phyloP scores from a whole-genome alignment of 2,888 invertebrate genomes.

The Embidobia sp. region DNA sequence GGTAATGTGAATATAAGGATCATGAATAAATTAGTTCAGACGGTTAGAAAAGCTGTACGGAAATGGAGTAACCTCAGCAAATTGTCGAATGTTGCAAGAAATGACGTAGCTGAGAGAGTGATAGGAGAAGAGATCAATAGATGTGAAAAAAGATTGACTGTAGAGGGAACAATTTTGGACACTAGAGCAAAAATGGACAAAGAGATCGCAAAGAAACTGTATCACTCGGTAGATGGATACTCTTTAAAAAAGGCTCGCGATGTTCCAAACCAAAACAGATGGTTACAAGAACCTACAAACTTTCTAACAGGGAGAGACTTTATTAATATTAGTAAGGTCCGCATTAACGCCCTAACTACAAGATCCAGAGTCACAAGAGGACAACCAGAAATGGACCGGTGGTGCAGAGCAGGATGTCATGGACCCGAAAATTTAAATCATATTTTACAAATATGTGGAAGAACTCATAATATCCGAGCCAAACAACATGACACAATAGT shows the following conservation, averaged over 20 bases:
- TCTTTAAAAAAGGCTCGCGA: neutral
- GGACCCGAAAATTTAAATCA: slow-evolving; percentile 72
- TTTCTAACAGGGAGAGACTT: slow-evolving; percentile 73
- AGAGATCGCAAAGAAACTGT: neutral
- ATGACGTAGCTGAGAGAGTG: slow-evolving; percentile 72
- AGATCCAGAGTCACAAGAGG: slow-evolving; percentile 70
- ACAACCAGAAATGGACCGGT: slow-evolving; percentile 14
- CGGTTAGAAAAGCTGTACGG: slow-evolving; percentile 70
- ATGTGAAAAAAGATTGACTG: slow-evolving; percentile 1
- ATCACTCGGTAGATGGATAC: neutral
- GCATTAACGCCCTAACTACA: slow-evolving; percentile 74
- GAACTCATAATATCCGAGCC: slow-evolving; percentile 74
- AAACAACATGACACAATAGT: slow-evolving; percentile 71
- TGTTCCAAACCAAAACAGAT: slow-evolving; percentile 36
- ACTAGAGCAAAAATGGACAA: neutral
- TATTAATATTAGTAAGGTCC: slow-evolving; percentile 70
- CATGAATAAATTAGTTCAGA: slow-evolving; percentile 73
- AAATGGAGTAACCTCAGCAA: slow-evolving; percentile 72
- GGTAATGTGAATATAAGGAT: slow-evolving; percentile 67
- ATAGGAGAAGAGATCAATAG: slow-evolving; percentile 65
- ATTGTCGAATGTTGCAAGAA: too few relatives aligned
- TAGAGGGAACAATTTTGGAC: neutral
- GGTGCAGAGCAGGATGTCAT: slow-evolving; percentile 1
- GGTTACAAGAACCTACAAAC: slow-evolving; percentile 62
- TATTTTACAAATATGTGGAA: slow-evolving; percentile 71